Evolutionary conservation across 2,888 invertebrate genomes (phyloP).

Genomic region (Nymphalis c-album): DNA sequence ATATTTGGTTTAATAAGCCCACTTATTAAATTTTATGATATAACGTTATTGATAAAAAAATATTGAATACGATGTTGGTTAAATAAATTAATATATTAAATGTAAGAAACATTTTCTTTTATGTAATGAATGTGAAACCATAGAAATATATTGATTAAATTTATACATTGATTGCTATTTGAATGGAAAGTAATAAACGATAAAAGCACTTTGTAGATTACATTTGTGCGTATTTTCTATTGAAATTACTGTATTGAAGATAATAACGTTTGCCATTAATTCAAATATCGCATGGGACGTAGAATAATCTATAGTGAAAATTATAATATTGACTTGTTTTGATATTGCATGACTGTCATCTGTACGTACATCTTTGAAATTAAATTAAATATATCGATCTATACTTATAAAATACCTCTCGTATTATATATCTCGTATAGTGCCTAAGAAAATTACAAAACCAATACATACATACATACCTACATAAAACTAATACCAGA

Average conservation of each 20-base stretch:
- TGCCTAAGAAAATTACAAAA: too few relatives aligned
- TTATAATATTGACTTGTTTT: too few relatives aligned
- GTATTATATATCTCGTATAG: too few relatives aligned
- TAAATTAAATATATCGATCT: too few relatives aligned
- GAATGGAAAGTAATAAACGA: constrained; percentile 27
- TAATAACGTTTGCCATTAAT: constrained; percentile 1
- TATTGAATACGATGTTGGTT: neutral
- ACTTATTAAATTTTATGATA: too few relatives aligned
- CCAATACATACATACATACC: too few relatives aligned
- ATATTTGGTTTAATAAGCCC: too few relatives aligned
- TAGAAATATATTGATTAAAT: constrained; percentile 3
- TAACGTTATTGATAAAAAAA: too few relatives aligned
- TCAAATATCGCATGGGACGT: constrained; percentile 4
- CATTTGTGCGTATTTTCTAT: constrained; percentile 24
- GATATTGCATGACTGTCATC: neutral
- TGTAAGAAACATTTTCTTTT: neutral
- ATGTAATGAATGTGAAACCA: neutral
- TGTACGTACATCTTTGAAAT: neutral
- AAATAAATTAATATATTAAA: neutral
- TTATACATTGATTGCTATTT: constrained; percentile 21
- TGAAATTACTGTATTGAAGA: constrained; percentile 28
- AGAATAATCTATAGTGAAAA: neutral
- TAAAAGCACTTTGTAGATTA: constrained; percentile 33
- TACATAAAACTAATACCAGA: too few relatives aligned
- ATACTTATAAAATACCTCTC: too few relatives aligned